Evolutionary conservation across 2,888 invertebrate species (phyloP), one percentile per base, ranked within the genome.

Genomic region (Ophion slaviceki): DNA sequence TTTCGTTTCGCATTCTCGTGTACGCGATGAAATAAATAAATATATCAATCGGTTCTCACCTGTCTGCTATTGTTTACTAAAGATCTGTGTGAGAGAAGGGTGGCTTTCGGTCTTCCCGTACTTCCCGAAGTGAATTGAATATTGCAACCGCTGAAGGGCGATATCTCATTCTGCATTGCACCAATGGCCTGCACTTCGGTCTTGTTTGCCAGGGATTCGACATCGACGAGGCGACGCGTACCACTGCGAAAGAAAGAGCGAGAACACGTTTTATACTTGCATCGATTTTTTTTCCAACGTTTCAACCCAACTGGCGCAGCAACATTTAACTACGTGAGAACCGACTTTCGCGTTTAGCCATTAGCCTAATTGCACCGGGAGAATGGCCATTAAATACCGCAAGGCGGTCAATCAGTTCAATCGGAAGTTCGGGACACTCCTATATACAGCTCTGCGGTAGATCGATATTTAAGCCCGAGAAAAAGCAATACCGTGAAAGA

Each of bases 41-140:
- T 10, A 40, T 74, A 32, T 45, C 11, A 2, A 11, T 94, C n/a
- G 8, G 8, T 94, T 0, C 96, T 97, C 79, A 96, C 94, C 89
- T 95, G 95, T 90, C 95, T 95, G 7, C 96, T 95, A 92, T 98
- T 98, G 93, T 98, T 98, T 2, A 97, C 94, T 24, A 97, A 94
- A 85, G 95, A 96, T 90, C 96, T 96, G 91, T 98, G 98, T 2
- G 96, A 95, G 0, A 97, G 90, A 0, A 96, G 92, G 0, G 96
- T 96, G 2, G 97, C 98, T 93, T 98, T 98, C 0, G 98, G 97
- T 61, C 94, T 92, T n/a, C 97, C 96, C 0, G 98, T 97, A 0
- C 97, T 97, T 24, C 97, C 97, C 0, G 98, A 98, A 0, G 98
- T 98, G 91, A 98, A 98, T 92, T 97, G 96, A 88, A 98, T 96